These are phyloP conservation scores for Phalera bucephala DNA, from an alignment of 2,888 invertebrate genomes.

Conservation along the genomic window DNA sequence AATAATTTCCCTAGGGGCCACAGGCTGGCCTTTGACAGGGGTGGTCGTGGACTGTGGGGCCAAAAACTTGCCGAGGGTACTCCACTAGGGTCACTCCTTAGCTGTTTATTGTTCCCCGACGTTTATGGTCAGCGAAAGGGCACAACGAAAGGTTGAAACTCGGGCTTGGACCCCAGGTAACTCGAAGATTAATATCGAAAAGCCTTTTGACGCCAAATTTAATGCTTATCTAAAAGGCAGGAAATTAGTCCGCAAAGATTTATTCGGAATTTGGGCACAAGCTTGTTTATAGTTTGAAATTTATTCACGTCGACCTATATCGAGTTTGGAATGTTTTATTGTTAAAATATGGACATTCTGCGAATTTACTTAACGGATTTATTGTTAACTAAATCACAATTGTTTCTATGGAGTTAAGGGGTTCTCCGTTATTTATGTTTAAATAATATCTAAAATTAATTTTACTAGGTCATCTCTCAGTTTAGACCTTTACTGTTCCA, in stretches of 20 bases:
- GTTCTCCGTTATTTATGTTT: neutral
- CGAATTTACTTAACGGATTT: slow-evolving; percentile 23
- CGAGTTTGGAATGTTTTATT: slow-evolving; percentile 39
- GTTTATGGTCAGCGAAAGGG: slow-evolving; percentile 80
- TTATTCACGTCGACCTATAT: slow-evolving; percentile 38
- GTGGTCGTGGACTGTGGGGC: slow-evolving; percentile 70
- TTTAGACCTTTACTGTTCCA: too few species aligned
- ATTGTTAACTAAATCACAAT: slow-evolving; percentile 11
- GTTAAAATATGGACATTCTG: slow-evolving; percentile 36
- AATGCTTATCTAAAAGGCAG: slow-evolving; percentile 44
- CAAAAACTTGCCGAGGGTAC: slow-evolving; percentile 69
- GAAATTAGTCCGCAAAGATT: slow-evolving; percentile 50
- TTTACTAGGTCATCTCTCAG: too few species aligned
- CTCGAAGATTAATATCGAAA: slow-evolving; percentile 63
- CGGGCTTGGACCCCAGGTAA: slow-evolving; percentile 52
- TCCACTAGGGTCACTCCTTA: slow-evolving; percentile 67
- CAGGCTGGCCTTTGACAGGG: slow-evolving; percentile 77
- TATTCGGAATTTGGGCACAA: slow-evolving; percentile 46
- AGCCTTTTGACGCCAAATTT: slow-evolving; percentile 38
- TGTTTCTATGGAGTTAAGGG: neutral
- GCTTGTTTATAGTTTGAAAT: slow-evolving; percentile 40
- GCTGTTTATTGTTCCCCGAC: slow-evolving; percentile 76
- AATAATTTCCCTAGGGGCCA: slow-evolving; percentile 80
- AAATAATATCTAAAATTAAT: too few species aligned
- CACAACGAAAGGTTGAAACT: slow-evolving; percentile 64